Base-by-base conservation (phyloP, 2,888 invertebrate species). In the Myathropa florea region DNA sequence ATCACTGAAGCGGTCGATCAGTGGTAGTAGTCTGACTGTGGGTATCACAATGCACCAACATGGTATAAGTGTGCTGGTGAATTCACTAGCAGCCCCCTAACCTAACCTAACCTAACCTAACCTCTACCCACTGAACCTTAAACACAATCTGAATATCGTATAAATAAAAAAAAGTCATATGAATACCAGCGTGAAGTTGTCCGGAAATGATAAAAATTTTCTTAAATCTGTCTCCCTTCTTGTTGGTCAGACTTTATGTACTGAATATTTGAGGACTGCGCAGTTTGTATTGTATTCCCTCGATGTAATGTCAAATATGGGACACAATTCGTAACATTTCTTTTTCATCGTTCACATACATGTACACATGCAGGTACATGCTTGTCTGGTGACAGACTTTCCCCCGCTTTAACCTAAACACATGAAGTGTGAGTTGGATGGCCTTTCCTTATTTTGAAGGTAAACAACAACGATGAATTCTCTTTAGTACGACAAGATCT, bases 391-490 rank as follows among this genome's bases (percentile, higher is more conserved):
- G 55, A 59, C 64, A 36, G 14, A 18, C 24, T 55, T 36, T 21
- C 63, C 26, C 57, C 39, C 21, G 3, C 57, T 46, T 4, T 18
- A 4, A 57, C 23, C 21, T 26, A 24, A n/a, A n/a, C 36, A 36
- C n/a, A 26, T 28, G 10, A 4, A 36, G 39, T 10, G 46, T 39
- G 28, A 36, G 57, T 64, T 59, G 65, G n/a, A 67, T 33, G 28
- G 33, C 30, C 68, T 63, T 53, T 30, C 36, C 36, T 59, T 39
- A 46, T 60, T 18, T 57, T 7, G 46, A 77, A 81, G 36, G 73
- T 85, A 85, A 85, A 85, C 85, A 85, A 81, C 26, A 53, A 53
- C 39, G 33, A 2, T 21, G 18, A 59, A 55, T 10, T 68, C 76
- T 76, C 80, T 76, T 80, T 3, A 4, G 4, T 12, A 33, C 21